Base-by-base conservation (phyloP, 1,140 invertebrate genomes). In the Chionoecetes opilio region DNA sequence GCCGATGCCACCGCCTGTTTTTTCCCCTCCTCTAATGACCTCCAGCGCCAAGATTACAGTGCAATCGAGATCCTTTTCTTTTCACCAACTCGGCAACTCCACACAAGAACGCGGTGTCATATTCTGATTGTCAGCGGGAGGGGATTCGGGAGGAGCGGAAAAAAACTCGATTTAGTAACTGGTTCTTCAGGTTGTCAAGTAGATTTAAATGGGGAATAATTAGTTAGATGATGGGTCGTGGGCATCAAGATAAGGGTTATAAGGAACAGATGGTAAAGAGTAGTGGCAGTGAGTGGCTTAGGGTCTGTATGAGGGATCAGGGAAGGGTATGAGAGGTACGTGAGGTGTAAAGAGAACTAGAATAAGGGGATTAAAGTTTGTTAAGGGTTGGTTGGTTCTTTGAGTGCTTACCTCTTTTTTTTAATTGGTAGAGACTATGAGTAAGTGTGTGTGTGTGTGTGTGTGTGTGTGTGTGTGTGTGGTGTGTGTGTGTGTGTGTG, bases 21-120 rank as follows among this genome's bases (percentile, higher is more conserved):
- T 91, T 91, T 75, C 31, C 31, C n/a, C 46, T 32, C 53, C 46
- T 21, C 46, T 91, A 91, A 91, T 91, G 89, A 91, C 89, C 63
- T 63, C 89, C 89, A 5, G 31, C 41, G 89, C 89, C 46, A 75
- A 91, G 89, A 91, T 91, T 91, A 91, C 89, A 75, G 63, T 91
- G 46, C 89, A 63, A 75, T 75, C 41, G 89, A 53, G 34, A 75
- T 63, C 46, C 21, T 75, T 90, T 91, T 91, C 89, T 75, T 75
- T 91, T 91, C 53, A 34, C 46, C 31, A 91, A 75, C 75, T 91
- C 53, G 21, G 29, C 31, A 91, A 75, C 75, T 91, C 34, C 46
- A 26, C 46, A 63, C 63, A 32, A 75, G 89, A 35, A 34, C 29
- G 14, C 8, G n/a, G 89, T 35, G 35, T 35, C 14, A 32, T 53